A percentile compares a stretch with the other conserved stretches of the same genome.
Evolutionary conservation across 2,797 vertebrate genomes (phyloP).

Genomic region (Peromyscus attwateri): DNA sequence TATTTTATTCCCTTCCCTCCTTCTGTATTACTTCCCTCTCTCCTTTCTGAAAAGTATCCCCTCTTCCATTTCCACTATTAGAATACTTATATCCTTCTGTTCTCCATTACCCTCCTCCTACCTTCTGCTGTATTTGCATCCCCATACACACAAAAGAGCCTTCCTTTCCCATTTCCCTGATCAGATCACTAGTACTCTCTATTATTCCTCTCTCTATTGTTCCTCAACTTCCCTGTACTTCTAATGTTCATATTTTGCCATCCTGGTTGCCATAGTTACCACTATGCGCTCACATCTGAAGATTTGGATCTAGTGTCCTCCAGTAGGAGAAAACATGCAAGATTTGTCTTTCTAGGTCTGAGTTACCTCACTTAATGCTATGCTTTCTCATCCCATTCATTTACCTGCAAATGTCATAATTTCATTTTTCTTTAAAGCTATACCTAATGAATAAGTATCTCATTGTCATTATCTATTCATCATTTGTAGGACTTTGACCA

Average conservation of each 20-base stretch:
- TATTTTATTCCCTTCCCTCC: not conserved
- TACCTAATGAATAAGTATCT: too few species aligned
- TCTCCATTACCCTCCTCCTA: not conserved
- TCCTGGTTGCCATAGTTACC: not conserved
- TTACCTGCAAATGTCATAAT: too few species aligned
- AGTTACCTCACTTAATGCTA: too few species aligned
- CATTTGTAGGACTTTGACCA: not conserved
- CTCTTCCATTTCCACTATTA: not conserved
- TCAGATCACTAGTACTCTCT: not conserved
- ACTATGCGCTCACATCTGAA: not conserved
- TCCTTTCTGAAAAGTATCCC: not conserved
- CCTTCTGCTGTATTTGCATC: not conserved
- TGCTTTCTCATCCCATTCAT: too few species aligned
- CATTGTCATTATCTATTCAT: too few species aligned
- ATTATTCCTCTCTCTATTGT: too few species aligned
- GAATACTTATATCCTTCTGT: not conserved
- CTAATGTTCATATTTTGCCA: not conserved
- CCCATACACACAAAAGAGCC: not conserved
- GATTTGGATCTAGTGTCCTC: not conserved
- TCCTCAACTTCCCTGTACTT: too few species aligned
- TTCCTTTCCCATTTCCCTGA: rapidly evolving
- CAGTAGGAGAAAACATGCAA: too few species aligned
- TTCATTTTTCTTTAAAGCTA: too few species aligned
- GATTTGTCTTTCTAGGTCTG: too few species aligned
- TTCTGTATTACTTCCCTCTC: not conserved